These are phyloP conservation scores for Darevskia mixta DNA, from an alignment of 2,797 vertebrate species.

Conservation along the genomic window DNA sequence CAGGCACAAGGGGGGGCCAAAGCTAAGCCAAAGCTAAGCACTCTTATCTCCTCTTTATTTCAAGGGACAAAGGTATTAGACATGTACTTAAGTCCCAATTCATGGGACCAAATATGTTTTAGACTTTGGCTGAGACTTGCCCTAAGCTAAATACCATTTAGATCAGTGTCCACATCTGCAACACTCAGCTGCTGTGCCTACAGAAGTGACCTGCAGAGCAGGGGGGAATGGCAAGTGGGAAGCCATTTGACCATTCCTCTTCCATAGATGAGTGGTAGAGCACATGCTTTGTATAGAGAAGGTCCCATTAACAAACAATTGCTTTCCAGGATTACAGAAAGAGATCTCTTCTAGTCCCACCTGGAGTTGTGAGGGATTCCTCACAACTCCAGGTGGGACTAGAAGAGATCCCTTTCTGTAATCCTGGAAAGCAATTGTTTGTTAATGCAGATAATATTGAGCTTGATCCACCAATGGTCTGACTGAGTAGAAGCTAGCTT, in stretches of 20 bases:
- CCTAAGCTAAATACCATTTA: conserved; percentile 1
- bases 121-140: not conserved
- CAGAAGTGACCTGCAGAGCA: not conserved
- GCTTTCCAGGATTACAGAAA: too few species aligned
- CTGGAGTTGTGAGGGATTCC: too few species aligned
- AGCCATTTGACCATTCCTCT: not conserved
- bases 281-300: not conserved
- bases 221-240: not conserved
- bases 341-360: too few species aligned
- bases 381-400: too few species aligned
- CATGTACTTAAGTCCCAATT: not conserved
- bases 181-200: not conserved
- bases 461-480: too few species aligned
- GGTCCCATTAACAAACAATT: too few species aligned
- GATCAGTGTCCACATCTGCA: not conserved
- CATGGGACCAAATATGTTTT: not conserved
- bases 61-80: not conserved
- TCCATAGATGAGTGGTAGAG: too few species aligned
- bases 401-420: too few species aligned
- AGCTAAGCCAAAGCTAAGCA: not conserved
- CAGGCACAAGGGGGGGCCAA: not conserved
- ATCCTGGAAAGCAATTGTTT: too few species aligned
- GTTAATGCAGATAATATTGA: too few species aligned
- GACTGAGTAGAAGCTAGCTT: too few species aligned
- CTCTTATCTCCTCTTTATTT: not conserved